Evolutionary conservation across 2,797 vertebrate species (phyloP).

Genomic region (Coluber constrictor): DNA sequence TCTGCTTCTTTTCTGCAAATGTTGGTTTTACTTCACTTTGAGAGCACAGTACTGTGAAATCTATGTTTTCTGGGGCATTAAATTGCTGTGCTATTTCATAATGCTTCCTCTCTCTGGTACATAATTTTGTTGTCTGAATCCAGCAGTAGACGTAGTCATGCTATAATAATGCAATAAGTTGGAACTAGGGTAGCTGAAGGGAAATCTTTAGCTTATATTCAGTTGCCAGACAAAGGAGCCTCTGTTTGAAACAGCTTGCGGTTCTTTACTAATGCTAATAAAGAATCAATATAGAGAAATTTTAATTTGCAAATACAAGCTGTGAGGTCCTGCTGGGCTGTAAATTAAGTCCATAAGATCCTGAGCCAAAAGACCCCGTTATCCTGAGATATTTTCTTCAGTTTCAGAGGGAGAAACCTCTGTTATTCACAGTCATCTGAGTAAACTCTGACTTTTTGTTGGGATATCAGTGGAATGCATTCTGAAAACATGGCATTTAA

Average conservation of each 20-base stretch:
- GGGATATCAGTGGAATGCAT: neutral
- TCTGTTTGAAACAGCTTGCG: slow-evolving; percentile 32
- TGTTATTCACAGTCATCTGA: neutral
- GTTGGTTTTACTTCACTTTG: slow-evolving; percentile 51
- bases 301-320: slow-evolving; percentile 27
- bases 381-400: neutral
- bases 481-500: neutral
- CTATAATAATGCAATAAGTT: slow-evolving; percentile 26
- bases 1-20: slow-evolving; percentile 51
- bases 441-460: neutral
- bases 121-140: slow-evolving; percentile 46
- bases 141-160: slow-evolving; percentile 26
- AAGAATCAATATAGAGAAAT: slow-evolving; percentile 27
- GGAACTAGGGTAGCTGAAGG: slow-evolving; percentile 13
- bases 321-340: neutral
- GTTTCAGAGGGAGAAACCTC: neutral
- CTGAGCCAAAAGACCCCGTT: neutral
- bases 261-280: slow-evolving; percentile 27
- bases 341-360: slow-evolving; percentile 7
- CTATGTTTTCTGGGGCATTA: slow-evolving; percentile 60
- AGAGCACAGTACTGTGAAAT: slow-evolving; percentile 56
- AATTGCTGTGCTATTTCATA: slow-evolving; percentile 53
- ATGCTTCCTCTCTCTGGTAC: slow-evolving; percentile 35
- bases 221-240: slow-evolving; percentile 25
- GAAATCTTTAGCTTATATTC: slow-evolving; percentile 13